These are phyloP conservation scores for Drosophila kambysellisi DNA, from an alignment of 2,888 invertebrate genomes.

Conservation along the genomic window DNA sequence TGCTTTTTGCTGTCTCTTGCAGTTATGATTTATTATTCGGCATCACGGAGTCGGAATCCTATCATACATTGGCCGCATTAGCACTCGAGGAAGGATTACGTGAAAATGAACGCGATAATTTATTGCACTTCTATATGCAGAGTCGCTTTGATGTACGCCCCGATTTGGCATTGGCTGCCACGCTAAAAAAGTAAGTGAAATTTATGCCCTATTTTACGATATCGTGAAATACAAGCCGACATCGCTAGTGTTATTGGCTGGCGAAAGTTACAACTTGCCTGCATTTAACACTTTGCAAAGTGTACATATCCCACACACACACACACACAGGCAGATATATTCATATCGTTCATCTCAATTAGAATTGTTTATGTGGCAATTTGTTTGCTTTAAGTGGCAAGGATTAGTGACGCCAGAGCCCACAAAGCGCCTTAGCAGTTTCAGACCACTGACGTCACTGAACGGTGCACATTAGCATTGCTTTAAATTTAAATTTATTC, in stretches of 20 bases:
- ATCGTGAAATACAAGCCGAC: constrained; percentile 30
- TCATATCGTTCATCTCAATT: constrained; percentile 76
- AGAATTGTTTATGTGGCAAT: constrained; percentile 78
- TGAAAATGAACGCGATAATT: constrained; percentile 91
- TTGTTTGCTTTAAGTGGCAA: constrained; percentile 69
- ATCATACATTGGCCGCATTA: constrained; percentile 89
- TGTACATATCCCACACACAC: constrained; percentile 3
- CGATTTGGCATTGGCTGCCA: constrained; percentile 88
- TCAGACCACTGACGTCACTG: constrained; percentile 44
- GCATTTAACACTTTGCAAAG: constrained; percentile 62
- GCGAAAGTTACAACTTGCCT: constrained; percentile 54
- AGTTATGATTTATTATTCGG: constrained; percentile 95
- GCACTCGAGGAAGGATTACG: constrained; percentile 90
- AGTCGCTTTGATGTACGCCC: constrained; percentile 92
- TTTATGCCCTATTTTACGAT: constrained; percentile 74
- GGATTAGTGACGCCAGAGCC: constrained; percentile 59
- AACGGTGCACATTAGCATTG: constrained; percentile 30
- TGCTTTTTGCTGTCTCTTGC: constrained; percentile 63
- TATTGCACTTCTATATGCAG: constrained; percentile 91
- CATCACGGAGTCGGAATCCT: constrained; percentile 92
- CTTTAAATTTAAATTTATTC: constrained; percentile 71
- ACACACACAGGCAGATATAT: constrained; percentile 25
- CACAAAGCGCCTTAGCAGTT: constrained; percentile 25
- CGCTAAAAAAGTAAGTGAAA: constrained; percentile 88
- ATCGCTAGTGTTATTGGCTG: constrained; percentile 4